Evolutionary conservation across 2,797 vertebrate genomes (phyloP).

Genomic region (Halcyon badia): DNA sequence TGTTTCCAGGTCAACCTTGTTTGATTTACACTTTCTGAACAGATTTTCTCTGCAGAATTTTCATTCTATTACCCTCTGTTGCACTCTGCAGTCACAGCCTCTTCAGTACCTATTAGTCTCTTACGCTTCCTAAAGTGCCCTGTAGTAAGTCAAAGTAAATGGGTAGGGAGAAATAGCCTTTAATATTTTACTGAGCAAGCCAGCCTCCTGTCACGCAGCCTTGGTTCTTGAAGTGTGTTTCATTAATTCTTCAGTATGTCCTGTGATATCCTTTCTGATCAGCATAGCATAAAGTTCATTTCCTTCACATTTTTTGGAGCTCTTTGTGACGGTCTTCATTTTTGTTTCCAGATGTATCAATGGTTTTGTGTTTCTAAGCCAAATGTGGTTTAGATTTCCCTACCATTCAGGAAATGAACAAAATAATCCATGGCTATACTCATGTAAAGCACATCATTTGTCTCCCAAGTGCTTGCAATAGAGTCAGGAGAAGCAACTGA

Average conservation of each 20-base stretch:
- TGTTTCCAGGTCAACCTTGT: not conserved
- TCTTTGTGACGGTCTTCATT: constrained; percentile 62
- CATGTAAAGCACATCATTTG: constrained; percentile 47
- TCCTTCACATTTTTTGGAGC: constrained; percentile 52
- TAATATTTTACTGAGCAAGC: constrained; percentile 56
- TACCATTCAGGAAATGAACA: constrained; percentile 56
- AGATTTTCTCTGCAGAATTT: constrained; percentile 26
- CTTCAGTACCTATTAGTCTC: constrained; percentile 29
- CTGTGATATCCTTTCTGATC: constrained; percentile 44
- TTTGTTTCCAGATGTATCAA: constrained; percentile 63
- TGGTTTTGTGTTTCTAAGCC: constrained; percentile 11
- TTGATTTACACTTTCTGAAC: constrained; percentile 36
- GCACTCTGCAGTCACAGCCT: constrained; percentile 21
- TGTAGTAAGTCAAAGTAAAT: constrained; percentile 48
- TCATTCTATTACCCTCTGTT: constrained; percentile 10
- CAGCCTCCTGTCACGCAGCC: constrained; percentile 8
- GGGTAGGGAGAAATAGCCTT: constrained; percentile 27
- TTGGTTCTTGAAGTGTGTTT: constrained; percentile 43
- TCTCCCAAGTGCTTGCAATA: constrained; percentile 10
- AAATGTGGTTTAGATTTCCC: constrained; percentile 64
- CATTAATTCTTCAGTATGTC: constrained; percentile 59
- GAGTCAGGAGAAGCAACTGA: not conserved
- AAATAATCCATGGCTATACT: constrained; percentile 25
- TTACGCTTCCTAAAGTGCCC: constrained; percentile 19
- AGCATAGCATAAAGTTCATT: constrained; percentile 41